Base-by-base conservation (phyloP, 2,113 vertebrate species). In the Copsychus sechellarum region DNA sequence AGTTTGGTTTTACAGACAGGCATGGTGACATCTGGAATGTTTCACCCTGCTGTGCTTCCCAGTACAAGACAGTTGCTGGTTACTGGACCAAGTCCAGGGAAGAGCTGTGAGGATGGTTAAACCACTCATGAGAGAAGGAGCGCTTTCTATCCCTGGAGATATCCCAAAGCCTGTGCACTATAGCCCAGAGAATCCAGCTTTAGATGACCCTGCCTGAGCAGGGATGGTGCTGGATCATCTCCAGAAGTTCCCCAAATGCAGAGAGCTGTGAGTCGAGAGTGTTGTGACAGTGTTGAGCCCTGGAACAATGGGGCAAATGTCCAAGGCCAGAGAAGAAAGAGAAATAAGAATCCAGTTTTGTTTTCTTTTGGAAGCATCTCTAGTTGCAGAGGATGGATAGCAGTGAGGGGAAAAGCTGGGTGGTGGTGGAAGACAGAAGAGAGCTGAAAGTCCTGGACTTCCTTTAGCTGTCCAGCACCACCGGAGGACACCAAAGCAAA, bases 41-140 rank as follows among this genome's bases (percentile, higher is more conserved):
- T 69, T 34, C 38, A 34, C 9, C 57, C 23, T 47, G 33, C 8
- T 57, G 58, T 40, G 29, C n/a, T 86, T 11, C 87, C 51, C 45
- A 15, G 62, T 20, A 50, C 51, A 7, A 45, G 65, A 10, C 6
- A 40, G 36, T 10, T 0, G 1, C 33, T 56, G 36, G 8, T 9
- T 42, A 6, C 24, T 47, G 71, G 57, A 4, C 12, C 0, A 2
- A 58, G 51, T 36, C 29, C 81, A 56, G 4, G 1, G 2, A 85
- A 53, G 69, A 70, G 31, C 50, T 78, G 36, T 48, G 85, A 51
- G 81, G 40, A 18, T 42, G n/a, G 17, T 48, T 42, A 43, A 89
- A n/a, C 11, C 20, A 4, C 23, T 57, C 5, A 1, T 3, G 23
- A 72, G 45, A 36, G 45, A 40, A 76, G 11, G 2, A 1, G 22